Evolutionary conservation across 2,113 vertebrate species (phyloP).

Genomic region (Kryptolebias marmoratus): DNA sequence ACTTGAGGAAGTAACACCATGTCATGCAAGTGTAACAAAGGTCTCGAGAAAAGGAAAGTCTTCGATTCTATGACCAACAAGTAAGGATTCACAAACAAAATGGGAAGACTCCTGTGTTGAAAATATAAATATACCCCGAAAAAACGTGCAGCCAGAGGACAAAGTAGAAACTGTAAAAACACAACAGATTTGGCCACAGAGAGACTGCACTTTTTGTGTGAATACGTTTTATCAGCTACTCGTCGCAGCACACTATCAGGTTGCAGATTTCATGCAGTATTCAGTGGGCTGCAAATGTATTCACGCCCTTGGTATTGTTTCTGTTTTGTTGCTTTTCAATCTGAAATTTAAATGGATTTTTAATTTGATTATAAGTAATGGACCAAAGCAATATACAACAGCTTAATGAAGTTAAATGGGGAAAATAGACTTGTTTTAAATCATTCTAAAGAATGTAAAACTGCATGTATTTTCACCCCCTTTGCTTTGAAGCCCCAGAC

Average conservation of each 20-base stretch:
- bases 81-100: neutral
- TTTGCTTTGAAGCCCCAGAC: too few species aligned
- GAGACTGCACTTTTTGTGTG: neutral
- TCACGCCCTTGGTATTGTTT: neutral
- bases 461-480: too few species aligned
- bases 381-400: too few species aligned
- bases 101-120: neutral
- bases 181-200: neutral
- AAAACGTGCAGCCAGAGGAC: constrained; percentile 46
- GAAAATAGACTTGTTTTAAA: too few species aligned
- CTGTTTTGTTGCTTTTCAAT: neutral
- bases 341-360: neutral
- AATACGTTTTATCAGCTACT: constrained; percentile 1
- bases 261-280: neutral
- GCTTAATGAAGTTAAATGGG: too few species aligned
- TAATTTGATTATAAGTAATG: neutral
- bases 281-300: constrained; percentile 2
- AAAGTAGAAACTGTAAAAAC: neutral
- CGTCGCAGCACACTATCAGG: neutral
- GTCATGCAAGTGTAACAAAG: neutral
- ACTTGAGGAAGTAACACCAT: constrained; percentile 37
- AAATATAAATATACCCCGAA: constrained; percentile 44
- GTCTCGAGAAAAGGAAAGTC: neutral
- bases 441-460: too few species aligned
- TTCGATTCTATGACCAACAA: neutral